Percentiles rank a stretch among this genome's conserved stretches.
phyloP scores from a whole-genome alignment of 2,888 invertebrate genomes.

The Cotesia congregata region DNA sequence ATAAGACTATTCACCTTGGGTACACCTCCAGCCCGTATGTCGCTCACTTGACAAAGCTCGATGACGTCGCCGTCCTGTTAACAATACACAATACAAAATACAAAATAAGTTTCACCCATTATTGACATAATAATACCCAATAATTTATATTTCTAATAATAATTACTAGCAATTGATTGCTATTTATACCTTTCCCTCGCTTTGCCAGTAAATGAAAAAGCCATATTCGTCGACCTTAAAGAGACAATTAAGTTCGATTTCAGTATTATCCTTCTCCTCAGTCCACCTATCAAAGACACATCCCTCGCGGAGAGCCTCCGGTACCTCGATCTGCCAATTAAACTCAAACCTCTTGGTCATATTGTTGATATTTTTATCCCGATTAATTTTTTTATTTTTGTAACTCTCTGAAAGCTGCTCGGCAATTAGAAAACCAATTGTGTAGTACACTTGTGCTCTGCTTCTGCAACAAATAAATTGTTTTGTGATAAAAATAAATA shows the following conservation, averaged over 20 bases:
- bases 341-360: constrained; percentile 99
- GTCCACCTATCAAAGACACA: constrained; percentile 97
- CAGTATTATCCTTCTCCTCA: constrained; percentile 95
- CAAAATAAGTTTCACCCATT: neutral
- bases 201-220: constrained; percentile 99
- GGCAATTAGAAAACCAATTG: constrained; percentile 2
- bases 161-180: too few relatives aligned
- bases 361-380: constrained; percentile 47
- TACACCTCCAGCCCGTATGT: constrained; percentile 92
- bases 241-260: constrained; percentile 87
- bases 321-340: constrained; percentile 97
- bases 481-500: neutral
- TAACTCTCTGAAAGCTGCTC: neutral
- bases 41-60: constrained; percentile 98
- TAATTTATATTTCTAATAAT: too few relatives aligned
- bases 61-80: constrained; percentile 96
- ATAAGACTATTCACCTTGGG: constrained; percentile 81
- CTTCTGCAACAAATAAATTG: neutral
- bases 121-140: neutral
- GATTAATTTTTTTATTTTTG: constrained; percentile 6
- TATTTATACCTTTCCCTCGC: constrained; percentile 86
- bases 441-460: neutral
- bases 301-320: constrained; percentile 87
- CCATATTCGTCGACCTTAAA: constrained; percentile 98
- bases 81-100: constrained; percentile 17